Percentiles rank a stretch among this genome's conserved stretches.
These are phyloP conservation scores for Microcebus ravelobensis DNA, from an alignment of 2,113 vertebrate genomes.

Conservation along the genomic window DNA sequence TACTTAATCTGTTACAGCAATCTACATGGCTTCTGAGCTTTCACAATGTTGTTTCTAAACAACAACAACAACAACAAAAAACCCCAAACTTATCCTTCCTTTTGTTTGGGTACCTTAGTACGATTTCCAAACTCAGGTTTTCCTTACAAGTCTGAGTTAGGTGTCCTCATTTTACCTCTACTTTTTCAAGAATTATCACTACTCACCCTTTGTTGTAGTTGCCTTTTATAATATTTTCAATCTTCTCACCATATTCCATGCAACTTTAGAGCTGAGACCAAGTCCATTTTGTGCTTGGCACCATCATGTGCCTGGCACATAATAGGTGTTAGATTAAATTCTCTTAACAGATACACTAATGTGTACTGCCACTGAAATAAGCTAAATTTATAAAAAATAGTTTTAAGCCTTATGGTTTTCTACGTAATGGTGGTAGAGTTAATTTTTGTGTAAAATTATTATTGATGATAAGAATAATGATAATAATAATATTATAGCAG, in stretches of 20 bases:
- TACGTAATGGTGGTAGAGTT: neutral
- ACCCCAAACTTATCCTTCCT: neutral
- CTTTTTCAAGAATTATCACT: neutral
- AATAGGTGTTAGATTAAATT: neutral
- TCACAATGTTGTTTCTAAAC: neutral
- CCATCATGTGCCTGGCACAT: neutral
- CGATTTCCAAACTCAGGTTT: neutral
- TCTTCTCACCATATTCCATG: neutral
- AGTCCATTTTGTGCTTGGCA: neutral
- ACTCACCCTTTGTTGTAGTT: neutral
- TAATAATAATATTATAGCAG: neutral
- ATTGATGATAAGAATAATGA: neutral
- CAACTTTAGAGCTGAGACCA: neutral
- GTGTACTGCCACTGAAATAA: neutral
- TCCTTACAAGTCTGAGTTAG: neutral
- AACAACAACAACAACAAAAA: neutral
- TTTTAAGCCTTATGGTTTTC: conserved; percentile 14
- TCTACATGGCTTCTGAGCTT: neutral
- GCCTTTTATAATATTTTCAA: neutral
- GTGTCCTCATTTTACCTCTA: neutral
- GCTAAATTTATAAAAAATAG: neutral
- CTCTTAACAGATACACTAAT: neutral
- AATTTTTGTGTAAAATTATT: neutral
- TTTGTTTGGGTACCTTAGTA: neutral
- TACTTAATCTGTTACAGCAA: neutral